Base-by-base conservation (phyloP, 2,797 vertebrate genomes). In the Pelobates cultripes region DNA sequence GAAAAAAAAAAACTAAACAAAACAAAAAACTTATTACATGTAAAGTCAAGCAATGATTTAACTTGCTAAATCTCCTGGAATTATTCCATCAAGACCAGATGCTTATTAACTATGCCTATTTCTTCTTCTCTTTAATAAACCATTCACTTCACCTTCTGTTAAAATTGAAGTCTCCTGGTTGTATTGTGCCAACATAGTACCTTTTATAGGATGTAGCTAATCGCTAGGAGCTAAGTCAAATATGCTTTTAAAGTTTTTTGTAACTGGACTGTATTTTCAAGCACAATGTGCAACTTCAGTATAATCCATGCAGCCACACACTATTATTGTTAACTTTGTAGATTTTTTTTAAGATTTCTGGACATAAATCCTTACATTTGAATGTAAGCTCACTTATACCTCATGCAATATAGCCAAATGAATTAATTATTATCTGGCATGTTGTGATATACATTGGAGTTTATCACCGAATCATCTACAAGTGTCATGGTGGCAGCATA, bases 1-100 rank as follows among this genome's bases (percentile, higher is more conserved):
- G 69, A 71, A 82, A 51, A 77, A 71, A 55, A 47, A 81, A 77
- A 68, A 68, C 77, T 77, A 60, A 72, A 77, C 74, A 28, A 28
- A 28, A 28, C 28, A 28, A 28, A 28, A 28, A 28, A 28, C 28
- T 28, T 28, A 76, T 77, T 82, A 71, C 60, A 68, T 81, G 74
- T 76, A 76, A 81, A 81, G 80, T 82, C 80, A 77, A 77, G 74
- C 51, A 43, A 78, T 69, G 71, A 83, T 79, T 83, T 74, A 83
- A 75, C 64, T 79, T 78, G 81, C 72, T 83, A 79, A 71, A 78
- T 78, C 64, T 83, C 63, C 69, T 83, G 81, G 81, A 77, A 70
- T 64, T 43, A 63, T 75, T 77, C 77, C 76, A 83, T 64, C 15
- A 43, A 42, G 40, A 79, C 67, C 81, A 83, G 76, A 79, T 83